These are phyloP conservation scores for Lycocerus yunnanus DNA, from an alignment of 2,888 invertebrate genomes.

Conservation along the genomic window DNA sequence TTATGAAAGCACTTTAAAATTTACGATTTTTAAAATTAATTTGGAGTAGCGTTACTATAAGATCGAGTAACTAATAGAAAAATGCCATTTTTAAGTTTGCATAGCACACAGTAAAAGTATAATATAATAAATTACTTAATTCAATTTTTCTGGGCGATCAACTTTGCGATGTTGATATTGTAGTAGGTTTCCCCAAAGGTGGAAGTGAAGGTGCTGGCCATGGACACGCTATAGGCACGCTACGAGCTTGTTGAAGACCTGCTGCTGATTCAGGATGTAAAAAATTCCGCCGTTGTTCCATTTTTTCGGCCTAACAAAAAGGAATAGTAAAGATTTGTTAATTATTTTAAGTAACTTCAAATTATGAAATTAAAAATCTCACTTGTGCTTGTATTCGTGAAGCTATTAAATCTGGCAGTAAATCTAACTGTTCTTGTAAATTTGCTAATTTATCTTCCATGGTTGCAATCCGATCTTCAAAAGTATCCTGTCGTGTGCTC, in stretches of 20 bases:
- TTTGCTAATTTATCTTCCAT: constrained; percentile 90
- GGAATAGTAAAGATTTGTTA: too few species aligned
- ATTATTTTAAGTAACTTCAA: too few species aligned
- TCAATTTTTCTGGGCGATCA: constrained; percentile 41
- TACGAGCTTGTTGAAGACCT: constrained; percentile 55
- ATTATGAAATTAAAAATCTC: constrained; percentile 18
- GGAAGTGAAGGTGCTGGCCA: constrained; percentile 82
- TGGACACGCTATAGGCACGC: constrained; percentile 68
- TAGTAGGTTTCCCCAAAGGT: constrained; percentile 53
- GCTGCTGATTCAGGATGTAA: constrained; percentile 88
- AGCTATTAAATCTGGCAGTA: constrained; percentile 81
- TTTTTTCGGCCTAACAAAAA: constrained; percentile 70
- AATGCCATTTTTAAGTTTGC: constrained; percentile 15
- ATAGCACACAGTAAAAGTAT: constrained; percentile 42
- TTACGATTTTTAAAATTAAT: neutral
- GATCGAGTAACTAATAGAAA: neutral
- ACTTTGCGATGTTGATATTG: constrained; percentile 49
- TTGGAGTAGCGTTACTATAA: neutral
- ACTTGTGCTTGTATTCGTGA: constrained; percentile 56
- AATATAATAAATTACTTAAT: constrained; percentile 32
- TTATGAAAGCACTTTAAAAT: neutral
- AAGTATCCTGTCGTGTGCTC: constrained; percentile 89
- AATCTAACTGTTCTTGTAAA: constrained; percentile 86
- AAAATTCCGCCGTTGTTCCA: constrained; percentile 83
- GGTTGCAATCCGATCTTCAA: constrained; percentile 90